A percentile compares a stretch with the other conserved stretches of the same genome.
Conservation (phyloP, 2,888 invertebrate species). For the Cantharis flavilabris region DNA sequence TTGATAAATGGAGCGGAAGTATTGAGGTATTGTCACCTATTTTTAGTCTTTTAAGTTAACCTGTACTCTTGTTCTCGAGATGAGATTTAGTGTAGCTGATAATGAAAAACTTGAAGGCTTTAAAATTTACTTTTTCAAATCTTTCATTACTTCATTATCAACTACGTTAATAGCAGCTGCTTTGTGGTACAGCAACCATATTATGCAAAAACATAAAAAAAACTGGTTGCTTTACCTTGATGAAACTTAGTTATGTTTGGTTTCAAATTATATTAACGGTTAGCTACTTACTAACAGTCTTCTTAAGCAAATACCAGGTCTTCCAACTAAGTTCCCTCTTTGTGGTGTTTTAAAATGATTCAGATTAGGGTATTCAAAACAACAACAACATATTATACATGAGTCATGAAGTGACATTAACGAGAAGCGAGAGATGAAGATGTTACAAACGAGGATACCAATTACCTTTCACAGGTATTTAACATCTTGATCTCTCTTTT, state of each 20-base stretch:
- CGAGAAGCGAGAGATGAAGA: no score
- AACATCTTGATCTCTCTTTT: no score
- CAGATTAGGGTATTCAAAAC: no score
- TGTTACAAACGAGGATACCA: no score
- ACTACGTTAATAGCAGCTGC: background rate
- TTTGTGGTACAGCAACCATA: background rate
- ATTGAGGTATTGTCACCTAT: conserved; percentile 65
- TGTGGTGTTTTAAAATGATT: background rate
- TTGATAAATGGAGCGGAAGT: conserved; percentile 95
- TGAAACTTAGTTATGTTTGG: background rate
- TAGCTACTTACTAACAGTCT: background rate
- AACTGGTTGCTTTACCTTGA: background rate
- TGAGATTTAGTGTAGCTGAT: background rate
- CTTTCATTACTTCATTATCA: background rate
- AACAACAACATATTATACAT: no score
- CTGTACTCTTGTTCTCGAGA: background rate
- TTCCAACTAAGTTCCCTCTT: background rate
- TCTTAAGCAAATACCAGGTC: background rate
- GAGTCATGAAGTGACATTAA: no score
- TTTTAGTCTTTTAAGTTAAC: background rate
- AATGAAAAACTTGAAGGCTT: background rate
- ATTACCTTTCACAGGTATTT: no score
- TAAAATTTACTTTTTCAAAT: background rate
- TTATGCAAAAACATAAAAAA: background rate
- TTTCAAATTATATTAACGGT: background rate